A percentile compares a stretch with the other conserved stretches of the same genome.
Evolutionary conservation across 2,888 invertebrate species (phyloP).

Genomic region (Hemaris fuciformis): DNA sequence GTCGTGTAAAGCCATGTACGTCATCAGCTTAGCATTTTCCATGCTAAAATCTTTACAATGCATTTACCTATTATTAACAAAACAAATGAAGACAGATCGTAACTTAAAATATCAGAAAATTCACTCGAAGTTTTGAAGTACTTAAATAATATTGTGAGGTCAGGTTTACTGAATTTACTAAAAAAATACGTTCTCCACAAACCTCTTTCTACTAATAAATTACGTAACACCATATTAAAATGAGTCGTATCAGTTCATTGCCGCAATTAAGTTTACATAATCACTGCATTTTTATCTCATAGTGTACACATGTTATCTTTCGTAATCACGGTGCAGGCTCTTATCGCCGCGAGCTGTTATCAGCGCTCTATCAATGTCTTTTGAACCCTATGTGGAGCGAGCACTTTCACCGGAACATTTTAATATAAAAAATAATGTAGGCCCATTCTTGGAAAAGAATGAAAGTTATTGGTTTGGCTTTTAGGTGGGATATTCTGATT

Average conservation of each 20-base stretch:
- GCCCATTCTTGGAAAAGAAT: background rate
- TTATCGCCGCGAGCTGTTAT: conserved; percentile 27
- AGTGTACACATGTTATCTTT: conserved; percentile 28
- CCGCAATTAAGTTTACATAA: conserved; percentile 16
- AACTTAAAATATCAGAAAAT: no score
- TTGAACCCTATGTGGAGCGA: conserved; percentile 19
- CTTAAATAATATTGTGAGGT: no score
- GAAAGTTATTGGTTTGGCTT: background rate
- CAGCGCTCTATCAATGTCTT: conserved; percentile 29
- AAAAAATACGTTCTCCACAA: background rate
- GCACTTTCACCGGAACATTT: conserved; percentile 27
- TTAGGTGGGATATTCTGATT: background rate
- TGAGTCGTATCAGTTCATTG: background rate
- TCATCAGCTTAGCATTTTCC: no score
- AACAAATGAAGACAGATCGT: no score
- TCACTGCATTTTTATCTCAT: conserved; percentile 37
- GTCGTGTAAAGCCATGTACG: no score
- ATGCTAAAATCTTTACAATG: no score
- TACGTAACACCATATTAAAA: background rate
- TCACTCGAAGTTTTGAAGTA: no score
- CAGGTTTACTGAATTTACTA: no score
- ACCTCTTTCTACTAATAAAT: background rate
- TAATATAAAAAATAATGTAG: conserved; percentile 2
- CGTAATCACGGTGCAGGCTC: conserved; percentile 26
- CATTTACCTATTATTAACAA: no score